Evolutionary conservation across 2,113 vertebrate genomes (phyloP), one percentile per base, ranked within the genome.

Genomic region (Mormyrus lacerda): DNA sequence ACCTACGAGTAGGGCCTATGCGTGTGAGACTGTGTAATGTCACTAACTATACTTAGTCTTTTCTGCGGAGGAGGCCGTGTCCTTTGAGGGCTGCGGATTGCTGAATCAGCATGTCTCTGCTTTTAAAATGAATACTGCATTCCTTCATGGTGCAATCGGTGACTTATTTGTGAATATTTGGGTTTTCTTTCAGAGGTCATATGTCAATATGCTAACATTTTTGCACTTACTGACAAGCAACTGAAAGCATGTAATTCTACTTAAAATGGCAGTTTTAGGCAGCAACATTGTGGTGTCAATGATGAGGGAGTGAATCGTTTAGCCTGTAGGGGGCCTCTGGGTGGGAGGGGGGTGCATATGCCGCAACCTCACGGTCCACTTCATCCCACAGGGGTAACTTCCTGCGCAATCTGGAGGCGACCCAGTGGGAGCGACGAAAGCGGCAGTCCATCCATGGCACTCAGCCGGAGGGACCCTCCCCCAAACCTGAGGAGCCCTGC

Each of bases 341-440:
- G 61, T 2, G 61, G 61, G 39, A 21, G 76, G 15, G 8, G n/a
- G 27, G 27, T 39, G 35, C 10, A 0, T 27, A 24, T 44, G 13
- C 73, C 11, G 39, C 9, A 19, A 47, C 21, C 24, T 89, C 53
- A 31, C 31, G 39, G 9, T 42, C 9, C 21, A 1, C 76, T 21
- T 88, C 89, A 24, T 88, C 93, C 93, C 90, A 0, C 93, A 99
- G 98, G 98, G 96, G 95, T 92, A 90, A 94, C 21, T 99, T 99
- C 94, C 94, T 99, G 93, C 96, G 97, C 90, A 97, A 93, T 91
- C 94, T 99, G 90, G 98, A 95, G 0, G 97, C 95, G 3, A 94
- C 97, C 0, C 94, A 96, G 47, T 91, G 91, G 92, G 97, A 98
- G 92, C 96, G 96, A 83, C 96, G 96, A 93, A 97, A 95, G 93